Conservation (phyloP, 2,113 vertebrate species). For the Megaceryle torquata region DNA sequence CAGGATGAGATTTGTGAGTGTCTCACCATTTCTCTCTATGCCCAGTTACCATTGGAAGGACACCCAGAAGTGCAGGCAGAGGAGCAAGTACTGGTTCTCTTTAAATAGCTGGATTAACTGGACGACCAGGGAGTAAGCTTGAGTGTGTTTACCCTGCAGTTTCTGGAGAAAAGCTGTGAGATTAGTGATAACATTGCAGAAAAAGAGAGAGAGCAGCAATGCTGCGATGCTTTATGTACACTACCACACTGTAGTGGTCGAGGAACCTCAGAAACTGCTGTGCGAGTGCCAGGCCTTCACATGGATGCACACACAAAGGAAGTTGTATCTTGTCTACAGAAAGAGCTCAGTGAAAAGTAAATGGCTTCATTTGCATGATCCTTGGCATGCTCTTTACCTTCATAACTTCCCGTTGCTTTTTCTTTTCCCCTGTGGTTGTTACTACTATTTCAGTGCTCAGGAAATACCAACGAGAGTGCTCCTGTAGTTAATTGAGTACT, state of each 20-base stretch:
- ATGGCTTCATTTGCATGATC: background rate
- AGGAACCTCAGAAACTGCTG: background rate
- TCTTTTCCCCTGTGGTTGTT: background rate
- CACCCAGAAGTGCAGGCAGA: background rate
- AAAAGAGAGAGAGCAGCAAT: background rate
- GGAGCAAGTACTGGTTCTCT: background rate
- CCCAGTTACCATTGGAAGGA: background rate
- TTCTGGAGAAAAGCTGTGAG: background rate
- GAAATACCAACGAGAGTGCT: background rate
- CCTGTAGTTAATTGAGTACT: background rate
- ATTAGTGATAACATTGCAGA: background rate
- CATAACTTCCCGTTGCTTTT: background rate
- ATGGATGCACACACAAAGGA: background rate
- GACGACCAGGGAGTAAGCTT: background rate
- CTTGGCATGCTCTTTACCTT: background rate
- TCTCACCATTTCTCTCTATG: rapidly evolving
- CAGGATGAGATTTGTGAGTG: background rate
- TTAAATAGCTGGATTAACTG: background rate
- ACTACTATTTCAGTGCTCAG: background rate
- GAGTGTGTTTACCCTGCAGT: background rate
- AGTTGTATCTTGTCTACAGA: rapidly evolving
- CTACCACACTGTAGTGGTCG: background rate
- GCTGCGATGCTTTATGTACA: background rate
- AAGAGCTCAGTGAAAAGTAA: background rate
- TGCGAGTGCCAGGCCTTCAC: background rate